Evolutionary conservation across 2,888 invertebrate species (phyloP), one percentile per base, ranked within the genome.

Genomic region (Caradrina kadenii): DNA sequence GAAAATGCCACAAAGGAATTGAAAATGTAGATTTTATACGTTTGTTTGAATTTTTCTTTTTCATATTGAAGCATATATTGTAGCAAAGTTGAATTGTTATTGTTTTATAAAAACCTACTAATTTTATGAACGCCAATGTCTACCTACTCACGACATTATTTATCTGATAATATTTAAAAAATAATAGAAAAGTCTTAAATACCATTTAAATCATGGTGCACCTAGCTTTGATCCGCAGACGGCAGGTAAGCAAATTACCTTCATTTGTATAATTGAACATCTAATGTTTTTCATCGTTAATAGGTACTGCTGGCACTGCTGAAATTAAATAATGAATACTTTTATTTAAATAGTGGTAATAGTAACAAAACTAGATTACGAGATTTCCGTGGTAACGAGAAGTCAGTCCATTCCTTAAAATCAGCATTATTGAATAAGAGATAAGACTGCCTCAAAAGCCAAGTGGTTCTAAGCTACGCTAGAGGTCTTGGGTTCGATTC

Each of bases 261-360:
- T 89, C 86, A 88, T 90, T 90, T 88, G 83, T 87, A 76, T 87
- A 88, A 89, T 89, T 89, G 84, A 85, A 85, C 86, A 83, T 87
- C 84, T 86, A 86, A 88, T 87, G 86, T 87, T 89, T 87, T 87
- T 86, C 82, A 88, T 87, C 86, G 85, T 87, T 88, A 86, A 73
- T n/a, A n/a, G n/a, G 75, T 53, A 61, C 62, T 63, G 77, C 76
- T 76, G 81, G 80, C 73, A 73, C 50, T 63, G 63, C 54, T 63
- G n/a, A 81, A 77, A 72, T 63, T 70, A 73, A 84, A 83, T 83
- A 74, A 85, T 79, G 75, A 84, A 79, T 74, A 77, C 69, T 81
- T 74, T 52, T 69, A 73, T 71, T 68, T 74, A 54, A 61, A 49
- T 73, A 48, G 42, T 63, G 19, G 10, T 39, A 17, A n/a, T n/a